Base-by-base conservation (phyloP, 2,888 invertebrate species). In the Tiliacea citrago region DNA sequence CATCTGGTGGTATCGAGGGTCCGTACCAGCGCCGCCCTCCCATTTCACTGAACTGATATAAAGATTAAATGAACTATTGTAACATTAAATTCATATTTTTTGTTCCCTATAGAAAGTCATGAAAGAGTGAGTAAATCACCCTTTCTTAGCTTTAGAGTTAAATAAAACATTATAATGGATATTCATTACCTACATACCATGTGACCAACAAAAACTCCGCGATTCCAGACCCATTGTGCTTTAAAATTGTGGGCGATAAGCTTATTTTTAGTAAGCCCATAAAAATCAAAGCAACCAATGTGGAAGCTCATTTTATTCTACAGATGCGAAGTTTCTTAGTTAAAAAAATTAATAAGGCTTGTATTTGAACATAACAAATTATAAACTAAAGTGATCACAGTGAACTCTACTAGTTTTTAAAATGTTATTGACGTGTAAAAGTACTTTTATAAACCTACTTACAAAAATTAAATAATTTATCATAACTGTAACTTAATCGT, bases 21-120 rank as follows among this genome's bases (percentile, higher is more conserved):
- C 96, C 91, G 93, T 96, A 89, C 93, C 94, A 0, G 93, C 92
- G 0, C 96, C 96, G 21, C 96, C 96, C 84, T 97, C 97, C 98
- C 98, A 98, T 84, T 90, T 87, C 35, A 82, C 82, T 66, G 81
- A 79, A 68, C 83, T 84, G 65, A 24, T 47, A 49, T 55, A 61
- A 65, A 21, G 0, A 39, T 35, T 12, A 13, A 39, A 29, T 29
- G 1, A 29, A 29, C 29, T 29, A 29, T 21, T 51, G 9, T 21
- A 35, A 35, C 10, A 10, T 29, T 9, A 58, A 21, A 42, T 13
- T 42, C 4, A 35, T 24, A 12, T 21, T 42, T 29, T n/a, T 42
- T 13, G 0, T 39, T 29, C 1, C 12, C 1, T 29, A 5, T 29
- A 21, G 13, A 42, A 16, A 29, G 7, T 29, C 9, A 21, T 21